Conservation (phyloP, 1,140 invertebrate genomes). For the Cherax quadricarinatus region DNA sequence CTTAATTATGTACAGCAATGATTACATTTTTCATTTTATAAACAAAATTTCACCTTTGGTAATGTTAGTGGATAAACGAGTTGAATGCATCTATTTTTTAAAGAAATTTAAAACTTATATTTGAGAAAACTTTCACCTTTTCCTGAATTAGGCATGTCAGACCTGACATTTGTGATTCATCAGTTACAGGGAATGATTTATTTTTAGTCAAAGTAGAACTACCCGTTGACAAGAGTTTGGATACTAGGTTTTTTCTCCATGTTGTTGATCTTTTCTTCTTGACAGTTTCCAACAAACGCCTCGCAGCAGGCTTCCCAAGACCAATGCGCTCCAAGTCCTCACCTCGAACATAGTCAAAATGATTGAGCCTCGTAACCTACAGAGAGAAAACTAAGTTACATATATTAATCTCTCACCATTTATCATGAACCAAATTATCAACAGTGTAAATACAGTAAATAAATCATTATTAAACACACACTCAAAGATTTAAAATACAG, state of each 20-base stretch:
- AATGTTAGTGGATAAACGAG: too few species aligned
- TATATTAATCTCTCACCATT: not conserved
- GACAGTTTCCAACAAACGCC: constrained; percentile 92
- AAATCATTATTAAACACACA: not conserved
- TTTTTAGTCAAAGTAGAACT: constrained; percentile 28
- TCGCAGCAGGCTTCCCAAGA: constrained; percentile 92
- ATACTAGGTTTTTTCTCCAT: constrained; percentile 89
- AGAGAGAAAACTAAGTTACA: constrained; percentile 59
- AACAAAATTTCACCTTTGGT: too few species aligned
- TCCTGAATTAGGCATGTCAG: constrained; percentile 67
- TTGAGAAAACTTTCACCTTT: not conserved
- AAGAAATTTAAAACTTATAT: not conserved
- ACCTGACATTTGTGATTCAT: constrained; percentile 22
- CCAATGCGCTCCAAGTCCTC: constrained; percentile 97
- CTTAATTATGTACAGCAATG: too few species aligned
- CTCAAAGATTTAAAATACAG: too few species aligned
- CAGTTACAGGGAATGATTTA: not conserved
- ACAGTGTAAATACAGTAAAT: not conserved
- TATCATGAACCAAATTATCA: not conserved
- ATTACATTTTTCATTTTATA: too few species aligned
- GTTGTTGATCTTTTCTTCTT: constrained; percentile 92
- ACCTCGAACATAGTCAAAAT: constrained; percentile 96
- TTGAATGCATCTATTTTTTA: not conserved
- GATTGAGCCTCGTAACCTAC: constrained; percentile 89
- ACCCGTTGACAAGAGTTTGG: constrained; percentile 83